phyloP scores from a whole-genome alignment of 2,888 invertebrate species.

The Diabrotica balteata region DNA sequence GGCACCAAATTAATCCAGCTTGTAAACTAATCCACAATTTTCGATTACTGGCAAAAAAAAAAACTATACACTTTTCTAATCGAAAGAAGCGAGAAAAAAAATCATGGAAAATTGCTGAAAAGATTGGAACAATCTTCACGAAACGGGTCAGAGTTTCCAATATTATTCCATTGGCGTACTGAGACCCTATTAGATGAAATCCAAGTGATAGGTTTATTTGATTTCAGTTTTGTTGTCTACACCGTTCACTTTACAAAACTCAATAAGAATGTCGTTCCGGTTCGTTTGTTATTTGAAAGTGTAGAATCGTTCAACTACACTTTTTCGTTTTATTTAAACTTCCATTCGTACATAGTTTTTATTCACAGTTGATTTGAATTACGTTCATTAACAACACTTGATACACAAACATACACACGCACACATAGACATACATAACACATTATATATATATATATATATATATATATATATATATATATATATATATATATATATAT shows the following conservation, averaged over 20 bases:
- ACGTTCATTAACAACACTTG: too few relatives aligned
- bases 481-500: too few relatives aligned
- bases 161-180: conserved; percentile 53
- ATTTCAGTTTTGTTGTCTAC: conserved; percentile 42
- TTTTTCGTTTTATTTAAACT: conserved; percentile 3
- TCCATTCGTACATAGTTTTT: too few relatives aligned
- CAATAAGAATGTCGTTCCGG: background rate
- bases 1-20: too few relatives aligned
- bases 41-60: conserved; percentile 41
- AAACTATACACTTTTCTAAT: conserved; percentile 37
- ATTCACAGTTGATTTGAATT: too few relatives aligned
- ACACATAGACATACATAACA: too few relatives aligned
- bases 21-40: background rate
- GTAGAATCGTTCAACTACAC: background rate
- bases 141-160: conserved; percentile 48
- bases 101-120: conserved; percentile 49
- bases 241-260: conserved; percentile 39
- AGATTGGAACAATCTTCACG: conserved; percentile 56
- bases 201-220: conserved; percentile 52
- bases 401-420: too few relatives aligned
- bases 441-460: too few relatives aligned
- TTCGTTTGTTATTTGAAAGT: background rate
- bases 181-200: conserved; percentile 37
- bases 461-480: too few relatives aligned
- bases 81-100: conserved; percentile 42